A percentile compares a stretch with the other conserved stretches of the same genome.
Evolutionary conservation across 64 coral and sea anemone genomes (phyloP).

Genomic region (Montipora capricornis): DNA sequence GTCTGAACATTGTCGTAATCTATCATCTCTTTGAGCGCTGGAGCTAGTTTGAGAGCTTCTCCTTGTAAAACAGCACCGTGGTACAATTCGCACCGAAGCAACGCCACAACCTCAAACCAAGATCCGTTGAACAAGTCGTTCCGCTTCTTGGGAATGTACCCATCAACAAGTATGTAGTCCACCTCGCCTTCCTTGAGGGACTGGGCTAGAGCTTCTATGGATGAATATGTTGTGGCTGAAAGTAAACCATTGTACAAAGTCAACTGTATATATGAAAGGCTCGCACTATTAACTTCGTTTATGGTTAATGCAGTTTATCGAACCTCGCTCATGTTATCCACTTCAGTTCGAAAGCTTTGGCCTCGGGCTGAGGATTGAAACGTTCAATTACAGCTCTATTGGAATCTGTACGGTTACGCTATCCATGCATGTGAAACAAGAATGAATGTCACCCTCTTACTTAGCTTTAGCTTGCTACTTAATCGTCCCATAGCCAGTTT

Average conservation of each 20-base stretch:
- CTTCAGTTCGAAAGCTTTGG: no score
- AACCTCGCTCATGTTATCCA: no score
- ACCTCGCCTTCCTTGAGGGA: constrained; percentile 28
- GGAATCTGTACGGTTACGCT: no score
- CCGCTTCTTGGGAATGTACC: constrained; percentile 4
- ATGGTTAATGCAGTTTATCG: neutral
- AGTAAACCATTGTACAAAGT: neutral
- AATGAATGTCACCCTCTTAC: neutral
- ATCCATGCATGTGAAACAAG: no score
- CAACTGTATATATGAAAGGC: no score
- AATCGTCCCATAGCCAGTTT: constrained; percentile 15
- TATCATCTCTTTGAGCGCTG: neutral
- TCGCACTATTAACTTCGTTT: no score
- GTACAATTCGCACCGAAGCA: neutral
- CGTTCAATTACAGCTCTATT: no score
- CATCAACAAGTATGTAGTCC: constrained; percentile 23
- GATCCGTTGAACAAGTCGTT: constrained; percentile 23
- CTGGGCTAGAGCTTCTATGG: neutral
- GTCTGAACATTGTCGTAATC: constrained; percentile 15
- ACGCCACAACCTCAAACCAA: constrained; percentile 31
- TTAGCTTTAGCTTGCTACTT: constrained; percentile 11
- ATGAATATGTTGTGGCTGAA: neutral
- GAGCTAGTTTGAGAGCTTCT: constrained; percentile 21
- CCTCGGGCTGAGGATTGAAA: no score
- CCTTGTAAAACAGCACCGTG: constrained; percentile 16